phyloP scores from a whole-genome alignment of 2,888 invertebrate species.

The Halictus ligatus region DNA sequence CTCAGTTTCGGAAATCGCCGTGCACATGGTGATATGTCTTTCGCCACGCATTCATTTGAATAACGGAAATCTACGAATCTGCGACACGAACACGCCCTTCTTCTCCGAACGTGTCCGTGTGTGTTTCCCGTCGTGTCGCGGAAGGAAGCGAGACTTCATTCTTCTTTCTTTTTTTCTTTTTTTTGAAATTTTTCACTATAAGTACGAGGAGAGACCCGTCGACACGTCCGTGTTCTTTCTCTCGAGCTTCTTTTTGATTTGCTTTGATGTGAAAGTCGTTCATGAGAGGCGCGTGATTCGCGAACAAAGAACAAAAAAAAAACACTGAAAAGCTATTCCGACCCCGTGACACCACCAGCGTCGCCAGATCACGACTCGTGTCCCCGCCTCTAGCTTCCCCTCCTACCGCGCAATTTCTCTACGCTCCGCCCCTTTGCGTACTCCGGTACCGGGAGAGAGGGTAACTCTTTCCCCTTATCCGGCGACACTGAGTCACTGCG shows the following conservation, averaged over 20 bases:
- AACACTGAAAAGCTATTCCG: not conserved
- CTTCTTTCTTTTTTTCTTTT: not conserved
- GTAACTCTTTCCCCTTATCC: no score
- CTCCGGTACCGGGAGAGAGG: no score
- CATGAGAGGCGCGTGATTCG: constrained; percentile 50
- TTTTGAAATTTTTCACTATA: constrained; percentile 16
- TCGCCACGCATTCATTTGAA: constrained; percentile 63
- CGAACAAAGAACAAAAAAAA: not conserved
- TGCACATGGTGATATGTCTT: constrained; percentile 72
- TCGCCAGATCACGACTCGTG: no score
- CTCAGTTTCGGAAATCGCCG: constrained; percentile 57
- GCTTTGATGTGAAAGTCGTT: constrained; percentile 59
- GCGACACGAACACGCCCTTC: constrained; percentile 7
- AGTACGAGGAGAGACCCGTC: constrained; percentile 43
- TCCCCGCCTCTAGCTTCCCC: no score
- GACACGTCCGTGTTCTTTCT: constrained; percentile 42
- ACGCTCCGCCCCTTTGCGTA: no score
- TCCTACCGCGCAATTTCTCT: no score
- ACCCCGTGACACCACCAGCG: no score
- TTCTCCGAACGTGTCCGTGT: not conserved
- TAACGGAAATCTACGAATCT: constrained; percentile 52
- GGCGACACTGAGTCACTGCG: no score
- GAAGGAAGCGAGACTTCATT: constrained; percentile 37
- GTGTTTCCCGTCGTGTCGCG: not conserved
- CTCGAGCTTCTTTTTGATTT: constrained; percentile 72